Evolutionary conservation across 2,888 invertebrate genomes (phyloP), one percentile per base, ranked within the genome.

Genomic region (Petrolisthes cinctipes): DNA sequence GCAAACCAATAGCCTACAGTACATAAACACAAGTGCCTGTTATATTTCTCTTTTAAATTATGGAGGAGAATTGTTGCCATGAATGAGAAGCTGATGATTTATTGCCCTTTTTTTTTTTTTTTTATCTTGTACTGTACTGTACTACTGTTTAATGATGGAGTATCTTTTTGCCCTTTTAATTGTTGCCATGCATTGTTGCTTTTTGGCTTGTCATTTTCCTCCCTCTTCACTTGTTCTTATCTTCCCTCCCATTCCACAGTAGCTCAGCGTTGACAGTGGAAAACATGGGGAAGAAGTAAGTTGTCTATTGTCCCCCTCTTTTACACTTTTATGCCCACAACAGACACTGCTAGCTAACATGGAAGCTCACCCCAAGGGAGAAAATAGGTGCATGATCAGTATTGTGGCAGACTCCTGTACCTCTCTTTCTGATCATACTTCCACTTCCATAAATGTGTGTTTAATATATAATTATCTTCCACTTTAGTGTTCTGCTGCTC

Each of bases 281-380:
- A 82, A 86, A 71, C 86, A 87, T 87, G 86, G 86, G 86, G 83
- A 87, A 87, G 83, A 87, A 83, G 86, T 87, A 87, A 87, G 86
- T 87, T 37, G 9, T 23, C 20, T 66, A 71, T 17, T 53, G 14
- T 53, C 23, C 57, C 75, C 37, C 54, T 4, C 7, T 14, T 75
- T 9, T 7, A 37, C 37, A 37, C 37, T 9, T 23, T 37, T n/a
- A 4, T 57, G 56, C 86, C 23, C 68, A 37, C 61, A 57, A 57
- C 17, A 83, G 4, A 53, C 66, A 75, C 23, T 71, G 71, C 71
- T 80, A 57, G 68, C 20, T 78, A 68, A 85, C 68, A 56, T 61
- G 53, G 56, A 56, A 9, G 51, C 20, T 53, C 56, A 53, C 51
- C 53, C 37, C 37, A 37, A 37, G 37, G 37, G 37, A 37, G 37